Evolutionary conservation across 2,797 vertebrate species (phyloP).

Genomic region (Chaenodraco wilsoni): DNA sequence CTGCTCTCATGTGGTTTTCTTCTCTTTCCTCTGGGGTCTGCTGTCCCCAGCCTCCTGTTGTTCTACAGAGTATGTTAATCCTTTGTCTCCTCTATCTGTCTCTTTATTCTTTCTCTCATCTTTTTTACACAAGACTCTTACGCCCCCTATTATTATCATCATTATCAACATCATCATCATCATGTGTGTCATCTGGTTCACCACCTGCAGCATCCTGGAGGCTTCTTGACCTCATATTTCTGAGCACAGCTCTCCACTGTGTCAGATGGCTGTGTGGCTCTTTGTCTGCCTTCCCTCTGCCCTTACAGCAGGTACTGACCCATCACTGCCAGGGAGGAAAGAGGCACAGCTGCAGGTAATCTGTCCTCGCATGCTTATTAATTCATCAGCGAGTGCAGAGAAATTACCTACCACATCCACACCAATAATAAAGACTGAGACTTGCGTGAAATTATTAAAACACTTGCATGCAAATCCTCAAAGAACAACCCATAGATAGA

Average conservation of each 20-base stretch:
- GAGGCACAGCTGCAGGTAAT: conserved; percentile 10
- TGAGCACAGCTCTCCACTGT: conserved; percentile 17
- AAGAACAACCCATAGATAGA: not conserved
- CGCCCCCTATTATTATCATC: conserved; percentile 28
- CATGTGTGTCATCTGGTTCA: conserved; percentile 16
- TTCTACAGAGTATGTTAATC: conserved; percentile 38
- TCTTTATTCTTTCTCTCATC: not conserved
- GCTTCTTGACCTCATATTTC: conserved; percentile 38
- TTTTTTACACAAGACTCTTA: conserved; percentile 1
- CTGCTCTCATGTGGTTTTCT: conserved; percentile 23
- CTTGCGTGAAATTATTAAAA: not conserved
- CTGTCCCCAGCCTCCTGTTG: conserved; percentile 1
- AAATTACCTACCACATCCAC: not conserved
- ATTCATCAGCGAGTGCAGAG: not conserved
- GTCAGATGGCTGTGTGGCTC: conserved; percentile 32
- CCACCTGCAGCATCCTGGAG: conserved; percentile 36
- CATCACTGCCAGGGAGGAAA: not conserved
- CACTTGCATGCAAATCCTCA: not conserved
- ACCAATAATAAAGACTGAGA: not conserved
- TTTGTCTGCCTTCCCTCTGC: conserved; percentile 10
- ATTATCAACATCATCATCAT: conserved; percentile 6
- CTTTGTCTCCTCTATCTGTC: conserved; percentile 1
- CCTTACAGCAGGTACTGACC: conserved; percentile 18
- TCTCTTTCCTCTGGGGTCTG: conserved; percentile 30
- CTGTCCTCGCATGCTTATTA: not conserved